Evolutionary conservation across 2,113 vertebrate genomes (phyloP), one percentile per base, ranked within the genome.

Genomic region (Ceyx margarethae): DNA sequence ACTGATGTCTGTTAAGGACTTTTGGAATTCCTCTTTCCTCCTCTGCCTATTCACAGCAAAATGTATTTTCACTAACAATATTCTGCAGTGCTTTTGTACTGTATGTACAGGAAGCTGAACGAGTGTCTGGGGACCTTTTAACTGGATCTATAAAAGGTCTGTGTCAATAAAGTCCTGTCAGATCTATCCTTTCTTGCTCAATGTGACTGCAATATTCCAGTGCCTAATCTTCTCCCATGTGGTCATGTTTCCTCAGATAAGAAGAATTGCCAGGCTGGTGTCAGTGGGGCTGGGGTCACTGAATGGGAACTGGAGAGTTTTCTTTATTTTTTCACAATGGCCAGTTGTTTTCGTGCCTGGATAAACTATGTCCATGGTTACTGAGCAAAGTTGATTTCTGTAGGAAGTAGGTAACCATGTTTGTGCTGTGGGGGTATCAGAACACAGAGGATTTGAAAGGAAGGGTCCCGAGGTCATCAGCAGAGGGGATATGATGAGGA

Each of bases 181-280:
- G 85, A 93, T 91, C 93, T 94, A 81, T 94, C 93, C 93, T 82
- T 95, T 94, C 89, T 95, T 95, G 84, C 93, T 93, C 76, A 92
- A 91, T 89, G 87, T 93, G 89, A 85, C 72, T 88, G 87, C 78
- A 93, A 89, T 97, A 96, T 96, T 96, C 94, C 93, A 93, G 61
- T 9, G 0, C 7, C 51, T 95, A 96, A 96, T 96, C 89, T 92
- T 95, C 91, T 96, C 95, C 94, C 90, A 95, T 94, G 95, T 95
- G 81, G 90, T 95, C 93, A 87, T 93, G 93, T 96, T 97, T 96
- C 96, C 94, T 96, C 69, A 96, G 95, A 94, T 95, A 95, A 96
- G 95, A 93, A 90, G 88, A 96, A 95, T 91, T 90, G 85, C 91
- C 0, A 1, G 68, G 69, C 64, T 93, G 87, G 74, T 96, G 95